phyloP scores from a whole-genome alignment of 2,113 vertebrate species.

The Toxotes chatareus region DNA sequence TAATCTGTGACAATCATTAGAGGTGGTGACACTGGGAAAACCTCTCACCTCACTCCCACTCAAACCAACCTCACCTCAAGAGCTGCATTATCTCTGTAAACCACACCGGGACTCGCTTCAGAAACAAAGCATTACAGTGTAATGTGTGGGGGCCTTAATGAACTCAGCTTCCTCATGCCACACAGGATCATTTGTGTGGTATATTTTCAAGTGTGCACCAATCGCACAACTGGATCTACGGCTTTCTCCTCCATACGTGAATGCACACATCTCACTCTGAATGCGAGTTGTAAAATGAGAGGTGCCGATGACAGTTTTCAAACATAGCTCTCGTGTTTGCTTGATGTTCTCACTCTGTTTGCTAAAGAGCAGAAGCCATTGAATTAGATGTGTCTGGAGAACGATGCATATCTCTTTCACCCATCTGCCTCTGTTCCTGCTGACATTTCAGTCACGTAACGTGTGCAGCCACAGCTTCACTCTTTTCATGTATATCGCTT shows the following conservation, averaged over 20 bases:
- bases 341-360: conserved; percentile 55
- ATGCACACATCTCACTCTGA: conserved; percentile 14
- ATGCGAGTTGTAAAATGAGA: conserved; percentile 26
- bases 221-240: neutral
- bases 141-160: neutral
- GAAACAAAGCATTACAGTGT: conserved; percentile 1
- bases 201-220: conserved; percentile 2
- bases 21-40: conserved; percentile 27
- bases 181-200: neutral
- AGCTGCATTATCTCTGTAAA: conserved; percentile 28
- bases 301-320: conserved; percentile 19
- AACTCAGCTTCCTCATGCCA: conserved; percentile 12
- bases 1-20: conserved; percentile 33
- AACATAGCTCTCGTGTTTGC: conserved; percentile 39
- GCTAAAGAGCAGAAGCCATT: conserved; percentile 45
- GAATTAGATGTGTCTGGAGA: conserved; percentile 38
- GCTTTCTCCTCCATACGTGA: neutral
- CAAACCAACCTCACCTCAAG: conserved; percentile 13
- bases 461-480: neutral
- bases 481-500: neutral
- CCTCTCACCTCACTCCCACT: conserved; percentile 44
- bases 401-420: conserved; percentile 42
- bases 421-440: conserved; percentile 42
- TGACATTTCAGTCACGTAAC: conserved; percentile 32
- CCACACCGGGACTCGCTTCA: neutral